Conservation (phyloP, 2,888 invertebrate genomes). For the Oscheius sp. region DNA sequence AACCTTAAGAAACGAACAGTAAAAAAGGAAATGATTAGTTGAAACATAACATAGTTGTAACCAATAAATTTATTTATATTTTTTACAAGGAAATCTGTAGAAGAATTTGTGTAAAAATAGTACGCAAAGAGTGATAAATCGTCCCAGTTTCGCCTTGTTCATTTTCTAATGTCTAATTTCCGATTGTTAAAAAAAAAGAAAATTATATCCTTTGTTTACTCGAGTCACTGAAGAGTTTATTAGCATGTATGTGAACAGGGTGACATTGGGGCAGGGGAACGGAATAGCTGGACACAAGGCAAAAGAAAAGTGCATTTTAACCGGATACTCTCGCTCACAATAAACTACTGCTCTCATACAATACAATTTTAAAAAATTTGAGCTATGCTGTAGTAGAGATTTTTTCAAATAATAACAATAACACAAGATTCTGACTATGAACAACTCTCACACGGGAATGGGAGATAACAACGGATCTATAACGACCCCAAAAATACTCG, state of each 20-base stretch:
- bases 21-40: too few relatives aligned
- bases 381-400: not conserved
- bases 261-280: conserved; percentile 13
- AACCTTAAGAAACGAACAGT: too few relatives aligned
- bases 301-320: not conserved
- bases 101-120: too few relatives aligned
- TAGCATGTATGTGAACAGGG: conserved; percentile 28
- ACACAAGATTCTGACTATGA: conserved; percentile 11
- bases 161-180: too few relatives aligned
- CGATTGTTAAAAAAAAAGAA: not conserved
- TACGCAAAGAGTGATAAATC: too few relatives aligned
- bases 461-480: conserved; percentile 32
- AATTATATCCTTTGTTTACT: not conserved
- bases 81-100: too few relatives aligned
- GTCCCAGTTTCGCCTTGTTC: too few relatives aligned
- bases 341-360: conserved; percentile 11
- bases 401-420: conserved; percentile 12
- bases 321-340: conserved; percentile 11
- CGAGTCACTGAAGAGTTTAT: too few relatives aligned
- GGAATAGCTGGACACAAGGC: not conserved
- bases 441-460: too few relatives aligned
- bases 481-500: conserved; percentile 23
- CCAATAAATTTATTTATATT: too few relatives aligned
- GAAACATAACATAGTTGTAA: too few relatives aligned
- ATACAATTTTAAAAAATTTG: not conserved